Percentiles rank a stretch among this genome's conserved stretches.
Conservation (phyloP, 1,140 invertebrate species). For the Colletes gigas region DNA sequence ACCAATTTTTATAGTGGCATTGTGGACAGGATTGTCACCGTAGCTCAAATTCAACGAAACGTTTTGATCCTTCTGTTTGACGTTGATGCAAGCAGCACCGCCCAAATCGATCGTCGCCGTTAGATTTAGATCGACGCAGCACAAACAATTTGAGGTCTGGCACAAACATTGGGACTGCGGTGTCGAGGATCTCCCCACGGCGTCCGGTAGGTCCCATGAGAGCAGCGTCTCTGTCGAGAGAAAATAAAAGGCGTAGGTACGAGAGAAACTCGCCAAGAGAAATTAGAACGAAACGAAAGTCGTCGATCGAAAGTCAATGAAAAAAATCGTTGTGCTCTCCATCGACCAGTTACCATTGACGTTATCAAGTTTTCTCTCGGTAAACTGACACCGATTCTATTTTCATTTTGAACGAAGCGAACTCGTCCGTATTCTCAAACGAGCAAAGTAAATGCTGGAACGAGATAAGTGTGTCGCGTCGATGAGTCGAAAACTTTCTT, state of each 20-base stretch:
- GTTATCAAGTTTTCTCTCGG: slow-evolving; percentile 6
- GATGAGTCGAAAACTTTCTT: slow-evolving; percentile 24
- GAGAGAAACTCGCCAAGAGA: slow-evolving; percentile 63
- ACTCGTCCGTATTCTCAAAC: background rate
- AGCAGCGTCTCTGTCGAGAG: slow-evolving; percentile 70
- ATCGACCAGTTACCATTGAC: slow-evolving; percentile 9
- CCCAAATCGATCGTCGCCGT: slow-evolving; percentile 80
- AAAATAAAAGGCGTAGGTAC: slow-evolving; percentile 37
- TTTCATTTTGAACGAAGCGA: background rate
- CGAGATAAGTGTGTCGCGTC: slow-evolving; percentile 37
- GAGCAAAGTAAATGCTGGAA: background rate
- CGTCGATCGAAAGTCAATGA: slow-evolving; percentile 57
- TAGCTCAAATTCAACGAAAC: slow-evolving; percentile 81
- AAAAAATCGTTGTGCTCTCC: slow-evolving; percentile 51
- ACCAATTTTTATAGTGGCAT: slow-evolving; percentile 80
- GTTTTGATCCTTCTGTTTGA: slow-evolving; percentile 80
- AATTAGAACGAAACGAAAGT: slow-evolving; percentile 66
- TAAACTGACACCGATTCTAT: slow-evolving; percentile 11
- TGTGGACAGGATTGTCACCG: slow-evolving; percentile 81
- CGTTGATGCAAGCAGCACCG: slow-evolving; percentile 79
- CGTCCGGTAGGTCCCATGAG: slow-evolving; percentile 73
- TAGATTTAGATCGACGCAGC: slow-evolving; percentile 79
- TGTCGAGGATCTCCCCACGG: slow-evolving; percentile 70
- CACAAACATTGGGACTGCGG: slow-evolving; percentile 79
- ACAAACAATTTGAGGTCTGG: slow-evolving; percentile 76